Base-by-base conservation (phyloP, 1,140 invertebrate species). In the Venturia canescens region DNA sequence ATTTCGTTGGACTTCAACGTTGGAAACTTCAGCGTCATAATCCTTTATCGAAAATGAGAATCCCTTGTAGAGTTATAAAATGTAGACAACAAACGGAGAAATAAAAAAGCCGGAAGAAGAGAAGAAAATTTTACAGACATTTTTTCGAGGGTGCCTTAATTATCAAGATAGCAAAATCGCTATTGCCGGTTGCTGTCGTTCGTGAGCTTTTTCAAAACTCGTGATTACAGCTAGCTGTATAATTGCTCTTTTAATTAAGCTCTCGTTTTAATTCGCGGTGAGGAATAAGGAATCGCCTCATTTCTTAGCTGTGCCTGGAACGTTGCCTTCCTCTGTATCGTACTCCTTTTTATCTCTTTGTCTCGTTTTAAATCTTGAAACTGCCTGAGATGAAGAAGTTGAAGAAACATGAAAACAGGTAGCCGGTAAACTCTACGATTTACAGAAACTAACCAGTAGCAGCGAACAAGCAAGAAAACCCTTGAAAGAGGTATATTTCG, bases 191-290 rank as follows among this genome's bases (percentile, higher is more conserved):
- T 9, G 23, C 21, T 50, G 5, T 29, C 23, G n/a, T 29, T 74
- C 16, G 72, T 31, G 15, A 29, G 26, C 7, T 29, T 75, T 15
- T 60, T n/a, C 72, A 60, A 67, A 67, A 60, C 72, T 75, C 31
- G 50, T 60, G 60, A 75, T 75, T 75, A 75, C 38, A 67, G 27
- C 15, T 27, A 50, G 72, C 72, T n/a, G 57, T 75, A 60, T 75
- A 75, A 75, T 75, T 75, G 72, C 72, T 75, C 72, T 75, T 75
- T 75, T 75, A 75, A 75, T 75, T 75, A 75, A 23, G 48, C 34
- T 75, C 23, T 75, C 50, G 72, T 75, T 75, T 75, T 75, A 75
- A 75, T 75, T 75, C 72, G 72, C 23, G 72, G 72, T 27, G 34
- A 60, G 72, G 72, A 75, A 34, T 34, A 34, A 75, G 53, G 16